These are phyloP conservation scores for Cyrtodaria siliqua DNA, from an alignment of 2,888 invertebrate genomes.

Conservation along the genomic window DNA sequence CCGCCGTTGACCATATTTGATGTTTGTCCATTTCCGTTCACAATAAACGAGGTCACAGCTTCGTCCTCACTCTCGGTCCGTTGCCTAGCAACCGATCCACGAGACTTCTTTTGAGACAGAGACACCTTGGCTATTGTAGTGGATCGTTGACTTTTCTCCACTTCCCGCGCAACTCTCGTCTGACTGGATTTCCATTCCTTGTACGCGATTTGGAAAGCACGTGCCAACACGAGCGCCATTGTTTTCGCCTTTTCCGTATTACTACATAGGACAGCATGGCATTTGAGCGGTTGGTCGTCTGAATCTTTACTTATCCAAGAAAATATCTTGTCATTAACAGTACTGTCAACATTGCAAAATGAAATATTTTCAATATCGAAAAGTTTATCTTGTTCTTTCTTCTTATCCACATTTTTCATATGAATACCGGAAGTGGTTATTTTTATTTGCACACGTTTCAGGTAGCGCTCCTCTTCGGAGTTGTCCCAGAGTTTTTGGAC, in stretches of 20 bases:
- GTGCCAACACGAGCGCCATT: conserved; percentile 76
- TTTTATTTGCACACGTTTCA: conserved; percentile 69
- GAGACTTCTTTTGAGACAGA: no score
- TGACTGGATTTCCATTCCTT: conserved; percentile 79
- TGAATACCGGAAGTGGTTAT: conserved; percentile 71
- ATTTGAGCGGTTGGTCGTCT: conserved; percentile 58
- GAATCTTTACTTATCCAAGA: conserved; percentile 77
- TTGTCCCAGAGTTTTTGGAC: conserved; percentile 82
- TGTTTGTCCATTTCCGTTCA: no score
- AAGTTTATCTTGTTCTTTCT: conserved; percentile 54
- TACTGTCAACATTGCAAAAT: conserved; percentile 78
- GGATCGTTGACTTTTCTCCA: conserved; percentile 41
- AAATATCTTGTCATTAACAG: conserved; percentile 77
- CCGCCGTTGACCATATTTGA: no score
- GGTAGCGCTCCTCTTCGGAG: conserved; percentile 69
- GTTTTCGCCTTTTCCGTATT: conserved; percentile 75
- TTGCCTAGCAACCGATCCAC: no score
- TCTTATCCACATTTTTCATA: conserved; percentile 71
- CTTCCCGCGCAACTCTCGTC: conserved; percentile 41
- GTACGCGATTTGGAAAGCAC: conserved; percentile 81
- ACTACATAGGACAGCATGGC: conserved; percentile 79
- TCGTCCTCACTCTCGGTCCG: no score
- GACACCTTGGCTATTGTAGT: conserved; percentile 33
- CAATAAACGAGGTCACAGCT: no score
- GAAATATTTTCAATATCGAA: conserved; percentile 80